These are phyloP conservation scores for Eubasilissa splendida DNA, from an alignment of 2,888 invertebrate species.

Conservation along the genomic window DNA sequence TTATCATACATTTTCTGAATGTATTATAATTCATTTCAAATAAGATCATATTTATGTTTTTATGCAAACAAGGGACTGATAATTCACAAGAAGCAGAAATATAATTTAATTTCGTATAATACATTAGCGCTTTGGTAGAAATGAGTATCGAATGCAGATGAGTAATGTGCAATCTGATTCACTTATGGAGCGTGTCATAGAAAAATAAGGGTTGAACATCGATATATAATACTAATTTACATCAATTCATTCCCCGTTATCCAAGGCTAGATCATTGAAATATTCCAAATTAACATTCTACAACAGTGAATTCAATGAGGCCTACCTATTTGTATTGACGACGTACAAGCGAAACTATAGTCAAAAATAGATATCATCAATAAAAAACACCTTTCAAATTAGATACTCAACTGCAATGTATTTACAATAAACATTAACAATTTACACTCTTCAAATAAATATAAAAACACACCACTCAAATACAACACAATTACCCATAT, in stretches of 20 bases:
- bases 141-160: not conserved
- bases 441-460: constrained; percentile 11
- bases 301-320: constrained; percentile 39
- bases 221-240: constrained; percentile 4
- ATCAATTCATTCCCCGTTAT: constrained; percentile 28
- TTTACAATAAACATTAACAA: constrained; percentile 4
- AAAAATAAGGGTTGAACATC: constrained; percentile 16
- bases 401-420: constrained; percentile 27
- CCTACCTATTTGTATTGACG: constrained; percentile 54
- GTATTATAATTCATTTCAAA: not conserved
- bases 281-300: constrained; percentile 40
- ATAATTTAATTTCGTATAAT: too few relatives aligned
- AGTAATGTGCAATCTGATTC: not conserved
- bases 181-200: constrained; percentile 32
- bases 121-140: too few relatives aligned
- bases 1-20: not conserved
- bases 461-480: constrained; percentile 38
- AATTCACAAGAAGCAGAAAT: too few relatives aligned
- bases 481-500: constrained; percentile 27
- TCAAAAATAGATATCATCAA: constrained; percentile 55
- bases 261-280: constrained; percentile 43
- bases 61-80: too few relatives aligned
- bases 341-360: constrained; percentile 50
- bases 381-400: constrained; percentile 49
- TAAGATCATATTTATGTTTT: too few relatives aligned